Base-by-base conservation (phyloP, 64 coral and sea anemone species). In the Dendrophyllia cribrosa region DNA sequence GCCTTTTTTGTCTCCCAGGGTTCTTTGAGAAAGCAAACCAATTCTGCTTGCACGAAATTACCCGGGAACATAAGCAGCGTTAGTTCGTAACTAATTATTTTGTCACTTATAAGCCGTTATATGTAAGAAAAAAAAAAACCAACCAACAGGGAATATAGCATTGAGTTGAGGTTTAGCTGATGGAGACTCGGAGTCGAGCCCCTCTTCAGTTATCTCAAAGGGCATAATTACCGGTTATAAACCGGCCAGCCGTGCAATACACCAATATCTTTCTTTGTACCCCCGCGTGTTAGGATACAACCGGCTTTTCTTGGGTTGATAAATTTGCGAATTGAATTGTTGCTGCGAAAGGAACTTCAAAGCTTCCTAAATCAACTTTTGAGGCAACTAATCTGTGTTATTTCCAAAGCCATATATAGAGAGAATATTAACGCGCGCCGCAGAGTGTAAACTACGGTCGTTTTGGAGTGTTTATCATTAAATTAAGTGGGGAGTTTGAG, bases 211-310 rank as follows among this genome's bases (percentile, higher is more conserved):
- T 50, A 84, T 66, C 9, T 20, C 43, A 84, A 67, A 67, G 46
- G 61, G 4, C 62, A 20, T 84, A 66, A 49, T 68, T 45, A 84
- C 43, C 34, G 59, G 19, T 84, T 67, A 51, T 21, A 20, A 51
- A 51, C 45, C 44, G 14, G 19, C 46, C 34, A 52, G 6, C 17
- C 78, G 43, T 64, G 34, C 78, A 82, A 62, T 64, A 43, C 9
- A 47, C 4, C 26, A 84, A 84, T 25, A 68, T 84, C 20, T 50
- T 84, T 43, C 43, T 84, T 66, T 51, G 43, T 48, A 49, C 45
- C 51, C 43, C 45, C 46, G 19, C 45, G 19, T 46, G 10, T 9
- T 7, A 66, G 9, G 45, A 67, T 46, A 51, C 9, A 65, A 44
- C 17, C 10, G 43, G 17, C 45, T n/a, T 17, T 75, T 50, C 17